Evolutionary conservation across 2,113 vertebrate species (phyloP), one percentile per base, ranked within the genome.

Genomic region (Tragelaphus buxtoni): DNA sequence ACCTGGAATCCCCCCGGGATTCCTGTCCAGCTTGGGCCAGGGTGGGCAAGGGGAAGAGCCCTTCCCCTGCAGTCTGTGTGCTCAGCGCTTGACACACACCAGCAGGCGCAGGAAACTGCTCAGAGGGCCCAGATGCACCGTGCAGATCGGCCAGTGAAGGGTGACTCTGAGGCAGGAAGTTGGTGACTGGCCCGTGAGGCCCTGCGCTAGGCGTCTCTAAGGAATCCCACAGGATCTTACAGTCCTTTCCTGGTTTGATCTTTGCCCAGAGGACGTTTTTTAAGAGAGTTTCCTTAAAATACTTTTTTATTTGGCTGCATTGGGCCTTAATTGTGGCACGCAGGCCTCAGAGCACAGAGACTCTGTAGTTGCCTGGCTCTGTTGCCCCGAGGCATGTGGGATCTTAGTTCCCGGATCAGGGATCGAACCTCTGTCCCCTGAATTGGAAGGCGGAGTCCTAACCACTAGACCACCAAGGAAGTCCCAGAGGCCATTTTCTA

Each of bases 201-300:
- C 2, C 13, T 1, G 7, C 3, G 24, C 14, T 24, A 4, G 22
- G 6, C 1, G 10, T 17, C 42, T n/a, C 88, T 22, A 5, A 17
- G 47, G 22, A 3, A 3, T 74, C 7, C 30, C 65, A 9, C 20
- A 32, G 82, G 28, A 22, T 42, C 30, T 4, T 42, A 5, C 2
- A 17, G 49, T 9, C 55, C 26, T 0, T 8, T n/a, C 47, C 58
- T 35, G 56, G 47, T 55, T 17, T 61, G 4, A 16, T 61, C 47
- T 56, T 45, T 53, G 83, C 42, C 61, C 42, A 5, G 42, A 39
- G 35, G 69, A 13, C 6, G 39, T 74, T 42, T 72, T 74, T 74
- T 13, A 74, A 74, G 35, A 72, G n/a, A 20, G 22, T 74, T 74
- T 74, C 26, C 69, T 74, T 74, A 26, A 74, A 74, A 74, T 74